These are phyloP conservation scores for Tarsius wallacei DNA, from an alignment of 2,797 vertebrate genomes.

Conservation along the genomic window DNA sequence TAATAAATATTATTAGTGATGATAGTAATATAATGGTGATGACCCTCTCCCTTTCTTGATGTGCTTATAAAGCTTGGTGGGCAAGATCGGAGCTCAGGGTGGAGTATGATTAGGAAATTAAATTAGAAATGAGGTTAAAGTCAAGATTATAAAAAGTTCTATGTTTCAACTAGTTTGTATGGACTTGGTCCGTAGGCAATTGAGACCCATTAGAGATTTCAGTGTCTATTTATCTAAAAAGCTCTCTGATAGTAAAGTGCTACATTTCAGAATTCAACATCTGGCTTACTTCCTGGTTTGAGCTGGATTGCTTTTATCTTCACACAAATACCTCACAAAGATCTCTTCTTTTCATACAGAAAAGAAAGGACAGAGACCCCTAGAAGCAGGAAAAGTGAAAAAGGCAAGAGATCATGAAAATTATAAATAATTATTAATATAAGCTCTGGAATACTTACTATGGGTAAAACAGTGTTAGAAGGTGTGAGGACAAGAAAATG, in stretches of 20 bases:
- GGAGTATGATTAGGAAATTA: not conserved
- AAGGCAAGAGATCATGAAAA: not conserved
- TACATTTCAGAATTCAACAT: not conserved
- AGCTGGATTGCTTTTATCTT: constrained; percentile 24
- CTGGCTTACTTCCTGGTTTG: not conserved
- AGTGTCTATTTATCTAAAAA: not conserved
- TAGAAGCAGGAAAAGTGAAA: not conserved
- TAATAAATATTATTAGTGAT: not conserved
- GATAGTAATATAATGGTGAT: not conserved
- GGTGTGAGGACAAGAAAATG: too few species aligned
- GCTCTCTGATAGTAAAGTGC: not conserved
- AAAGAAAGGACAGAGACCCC: not conserved
- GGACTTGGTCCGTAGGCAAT: not conserved
- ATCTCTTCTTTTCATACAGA: not conserved
- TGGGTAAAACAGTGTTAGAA: constrained; percentile 23
- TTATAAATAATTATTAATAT: not conserved
- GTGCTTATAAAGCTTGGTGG: not conserved
- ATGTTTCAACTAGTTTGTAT: not conserved
- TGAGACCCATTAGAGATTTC: not conserved
- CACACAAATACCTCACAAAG: not conserved
- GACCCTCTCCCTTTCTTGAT: not conserved
- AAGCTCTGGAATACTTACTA: not conserved
- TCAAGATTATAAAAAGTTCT: not conserved
- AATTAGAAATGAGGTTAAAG: not conserved
- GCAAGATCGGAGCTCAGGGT: not conserved